phyloP scores from a whole-genome alignment of 2,888 invertebrate species.

The Patella ulyssiponensis region DNA sequence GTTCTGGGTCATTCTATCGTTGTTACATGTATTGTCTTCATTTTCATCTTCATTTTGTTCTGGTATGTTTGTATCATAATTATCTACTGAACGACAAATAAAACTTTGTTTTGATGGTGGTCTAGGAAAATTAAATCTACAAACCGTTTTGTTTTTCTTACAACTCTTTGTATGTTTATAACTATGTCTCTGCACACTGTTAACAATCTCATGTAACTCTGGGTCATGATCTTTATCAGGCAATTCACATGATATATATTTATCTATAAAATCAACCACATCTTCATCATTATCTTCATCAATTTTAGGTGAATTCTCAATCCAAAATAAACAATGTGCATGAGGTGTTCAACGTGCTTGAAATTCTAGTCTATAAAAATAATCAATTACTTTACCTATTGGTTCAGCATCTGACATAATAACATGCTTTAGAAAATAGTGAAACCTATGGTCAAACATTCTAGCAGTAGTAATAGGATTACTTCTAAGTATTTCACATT shows the following conservation, averaged over 20 bases:
- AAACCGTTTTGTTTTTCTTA: constrained; percentile 32
- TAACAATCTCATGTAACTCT: constrained; percentile 39
- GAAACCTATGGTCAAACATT: constrained; percentile 28
- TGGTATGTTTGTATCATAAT: background rate
- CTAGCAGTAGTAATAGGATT: constrained; percentile 28
- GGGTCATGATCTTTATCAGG: constrained; percentile 26
- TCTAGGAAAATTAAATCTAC: constrained; percentile 42
- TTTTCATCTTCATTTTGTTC: background rate
- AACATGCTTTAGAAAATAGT: constrained; percentile 22
- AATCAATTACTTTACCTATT: constrained; percentile 39
- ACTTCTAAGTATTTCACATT: constrained; percentile 21
- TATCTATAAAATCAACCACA: constrained; percentile 33
- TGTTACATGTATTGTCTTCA: background rate
- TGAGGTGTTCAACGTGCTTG: constrained; percentile 43
- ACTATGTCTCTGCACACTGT: constrained; percentile 34
- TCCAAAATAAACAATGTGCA: constrained; percentile 40
- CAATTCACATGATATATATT: constrained; percentile 36
- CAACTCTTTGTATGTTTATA: constrained; percentile 35
- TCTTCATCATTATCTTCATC: constrained; percentile 25
- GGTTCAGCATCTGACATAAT: constrained; percentile 25
- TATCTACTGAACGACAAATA: constrained; percentile 8
- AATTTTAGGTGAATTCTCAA: constrained; percentile 31
- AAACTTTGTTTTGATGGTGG: constrained; percentile 26
- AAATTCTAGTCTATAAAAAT: constrained; percentile 43
- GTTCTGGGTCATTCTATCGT: background rate